Percentiles rank a stretch among this genome's conserved stretches.
Conservation (phyloP, 2,888 invertebrate species). For the Eupelmus urozonus region DNA sequence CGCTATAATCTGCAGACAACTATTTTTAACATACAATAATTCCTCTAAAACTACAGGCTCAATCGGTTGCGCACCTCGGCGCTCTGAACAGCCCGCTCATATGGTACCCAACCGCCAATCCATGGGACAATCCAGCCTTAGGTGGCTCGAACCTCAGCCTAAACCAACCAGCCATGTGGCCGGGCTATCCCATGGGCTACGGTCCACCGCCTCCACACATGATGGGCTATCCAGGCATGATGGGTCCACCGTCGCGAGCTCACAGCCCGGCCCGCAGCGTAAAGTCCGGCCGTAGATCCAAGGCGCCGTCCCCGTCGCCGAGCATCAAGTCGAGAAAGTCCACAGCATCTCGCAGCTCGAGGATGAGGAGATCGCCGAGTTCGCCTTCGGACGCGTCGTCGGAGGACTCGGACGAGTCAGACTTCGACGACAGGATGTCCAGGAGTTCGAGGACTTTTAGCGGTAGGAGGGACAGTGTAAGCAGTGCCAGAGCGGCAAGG, state of each 20-base stretch:
- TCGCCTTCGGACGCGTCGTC: conserved; percentile 75
- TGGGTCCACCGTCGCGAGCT: conserved; percentile 78
- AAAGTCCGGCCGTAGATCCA: conserved; percentile 77
- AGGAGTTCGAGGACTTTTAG: conserved; percentile 68
- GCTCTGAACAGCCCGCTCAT: conserved; percentile 77
- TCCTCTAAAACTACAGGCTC: conserved; percentile 81
- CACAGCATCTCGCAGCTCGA: conserved; percentile 79
- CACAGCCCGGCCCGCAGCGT: conserved; percentile 74
- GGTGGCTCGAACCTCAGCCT: conserved; percentile 74
- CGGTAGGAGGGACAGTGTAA: conserved; percentile 36
- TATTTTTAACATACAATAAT: too few relatives aligned
- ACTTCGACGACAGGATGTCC: conserved; percentile 78
- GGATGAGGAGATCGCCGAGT: conserved; percentile 72
- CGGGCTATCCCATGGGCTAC: conserved; percentile 66
- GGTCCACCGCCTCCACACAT: conserved; percentile 62
- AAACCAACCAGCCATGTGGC: conserved; percentile 73
- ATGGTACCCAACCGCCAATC: conserved; percentile 72
- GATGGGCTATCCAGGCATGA: conserved; percentile 78
- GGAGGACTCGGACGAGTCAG: conserved; percentile 81
- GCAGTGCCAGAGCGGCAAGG: conserved; percentile 14
- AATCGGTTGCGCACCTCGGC: conserved; percentile 83
- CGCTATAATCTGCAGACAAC: too few relatives aligned
- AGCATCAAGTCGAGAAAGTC: conserved; percentile 86
- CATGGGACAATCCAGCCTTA: conserved; percentile 59
- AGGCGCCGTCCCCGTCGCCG: conserved; percentile 83